A percentile compares a stretch with the other conserved stretches of the same genome.
Evolutionary conservation across 2,888 invertebrate genomes (phyloP).

Genomic region (Tinea pellionella): DNA sequence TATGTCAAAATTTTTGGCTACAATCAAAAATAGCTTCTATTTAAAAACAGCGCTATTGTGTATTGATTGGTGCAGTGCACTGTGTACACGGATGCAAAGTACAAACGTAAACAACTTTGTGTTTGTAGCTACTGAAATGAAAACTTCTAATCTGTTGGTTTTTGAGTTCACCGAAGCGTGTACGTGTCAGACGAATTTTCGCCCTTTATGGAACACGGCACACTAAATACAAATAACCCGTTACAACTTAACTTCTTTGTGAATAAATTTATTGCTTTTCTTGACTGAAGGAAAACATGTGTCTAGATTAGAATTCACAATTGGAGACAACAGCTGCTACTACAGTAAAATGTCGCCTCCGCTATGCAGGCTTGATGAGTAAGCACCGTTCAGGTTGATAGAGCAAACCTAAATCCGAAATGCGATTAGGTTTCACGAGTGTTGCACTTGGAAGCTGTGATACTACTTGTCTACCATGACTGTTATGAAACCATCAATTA

Average conservation of each 20-base stretch:
- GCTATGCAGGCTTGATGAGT: no score
- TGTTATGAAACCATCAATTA: no score
- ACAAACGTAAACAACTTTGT: background rate
- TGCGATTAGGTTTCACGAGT: no score
- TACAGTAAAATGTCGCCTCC: no score
- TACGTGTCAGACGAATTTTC: background rate
- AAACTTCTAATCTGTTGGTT: slow-evolving; percentile 8
- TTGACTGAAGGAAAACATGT: no score
- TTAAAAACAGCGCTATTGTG: background rate
- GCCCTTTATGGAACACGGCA: background rate
- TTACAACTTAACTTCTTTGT: background rate
- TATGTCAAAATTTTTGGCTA: no score
- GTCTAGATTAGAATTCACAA: no score
- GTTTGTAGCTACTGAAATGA: slow-evolving; percentile 1
- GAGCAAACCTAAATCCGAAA: no score
- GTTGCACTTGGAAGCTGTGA: no score
- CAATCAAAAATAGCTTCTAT: background rate
- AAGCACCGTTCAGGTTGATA: no score
- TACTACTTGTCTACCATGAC: no score
- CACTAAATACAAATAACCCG: background rate
- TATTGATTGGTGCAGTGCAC: background rate
- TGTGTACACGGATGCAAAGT: background rate
- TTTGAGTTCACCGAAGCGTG: slow-evolving; percentile 1
- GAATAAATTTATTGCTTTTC: background rate
- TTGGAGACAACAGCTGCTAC: no score